Evolutionary conservation across 2,113 vertebrate genomes (phyloP).

Genomic region (Coreoperca whiteheadi): DNA sequence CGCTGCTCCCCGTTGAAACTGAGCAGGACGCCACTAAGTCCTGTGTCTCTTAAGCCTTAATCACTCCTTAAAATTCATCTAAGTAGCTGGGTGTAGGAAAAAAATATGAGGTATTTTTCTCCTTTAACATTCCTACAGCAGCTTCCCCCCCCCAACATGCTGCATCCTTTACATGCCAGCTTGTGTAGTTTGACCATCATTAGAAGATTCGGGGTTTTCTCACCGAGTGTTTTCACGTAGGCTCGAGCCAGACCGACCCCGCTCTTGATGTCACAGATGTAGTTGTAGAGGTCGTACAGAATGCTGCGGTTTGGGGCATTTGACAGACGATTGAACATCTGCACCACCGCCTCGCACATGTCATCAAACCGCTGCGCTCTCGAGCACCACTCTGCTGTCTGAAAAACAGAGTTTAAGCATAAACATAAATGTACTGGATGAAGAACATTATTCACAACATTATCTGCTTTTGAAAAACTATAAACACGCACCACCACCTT

Average conservation of each 20-base stretch:
- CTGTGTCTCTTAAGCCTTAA: neutral
- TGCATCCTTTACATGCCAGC: neutral
- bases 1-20: too few species aligned
- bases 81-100: neutral
- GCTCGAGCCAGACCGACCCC: constrained; percentile 95
- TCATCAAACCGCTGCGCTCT: constrained; percentile 92
- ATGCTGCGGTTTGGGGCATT: constrained; percentile 96
- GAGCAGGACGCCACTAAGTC: too few species aligned
- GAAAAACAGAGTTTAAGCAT: neutral
- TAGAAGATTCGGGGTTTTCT: constrained; percentile 6
- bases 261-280: constrained; percentile 99
- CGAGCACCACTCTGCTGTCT: constrained; percentile 92
- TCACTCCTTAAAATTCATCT: neutral
- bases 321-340: constrained; percentile 97
- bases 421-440: neutral
- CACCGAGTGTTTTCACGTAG: constrained; percentile 91
- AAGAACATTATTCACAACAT: neutral
- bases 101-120: neutral
- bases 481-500: constrained; percentile 66
- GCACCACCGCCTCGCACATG: constrained; percentile 93
- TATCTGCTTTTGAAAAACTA: neutral
- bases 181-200: neutral
- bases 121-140: neutral
- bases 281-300: constrained; percentile 98
- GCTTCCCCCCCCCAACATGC: neutral